A percentile compares a stretch with the other conserved stretches of the same genome.
phyloP scores from a whole-genome alignment of 2,888 invertebrate genomes.

The Himalopsyche japonica region DNA sequence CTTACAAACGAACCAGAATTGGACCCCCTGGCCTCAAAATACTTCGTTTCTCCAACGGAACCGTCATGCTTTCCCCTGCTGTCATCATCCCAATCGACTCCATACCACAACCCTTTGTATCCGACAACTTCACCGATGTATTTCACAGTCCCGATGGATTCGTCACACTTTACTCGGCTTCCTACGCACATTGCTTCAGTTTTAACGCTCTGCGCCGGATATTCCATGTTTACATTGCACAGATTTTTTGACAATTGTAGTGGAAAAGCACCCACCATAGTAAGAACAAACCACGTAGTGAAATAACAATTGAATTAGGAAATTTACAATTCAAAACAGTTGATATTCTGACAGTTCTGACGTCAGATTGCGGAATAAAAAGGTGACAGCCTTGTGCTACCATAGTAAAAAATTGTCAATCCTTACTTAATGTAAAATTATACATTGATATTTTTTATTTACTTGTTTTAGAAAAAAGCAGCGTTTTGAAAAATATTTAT shows the following conservation, averaged over 20 bases:
- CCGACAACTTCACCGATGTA: constrained; percentile 77
- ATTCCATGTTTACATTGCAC: constrained; percentile 16
- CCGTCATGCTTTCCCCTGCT: constrained; percentile 93
- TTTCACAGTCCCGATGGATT: constrained; percentile 47
- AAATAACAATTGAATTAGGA: not conserved
- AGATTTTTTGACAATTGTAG: not conserved
- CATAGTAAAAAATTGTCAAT: too few species aligned
- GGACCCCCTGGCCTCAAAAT: constrained; percentile 77
- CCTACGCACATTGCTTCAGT: constrained; percentile 20
- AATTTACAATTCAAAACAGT: not conserved
- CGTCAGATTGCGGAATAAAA: not conserved
- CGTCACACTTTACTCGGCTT: constrained; percentile 22
- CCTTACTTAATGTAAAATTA: too few species aligned
- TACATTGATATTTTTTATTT: too few species aligned
- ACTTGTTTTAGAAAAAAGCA: too few species aligned
- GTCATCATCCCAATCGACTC: constrained; percentile 95
- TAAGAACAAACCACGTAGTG: not conserved
- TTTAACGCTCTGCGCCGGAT: not conserved
- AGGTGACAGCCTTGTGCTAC: not conserved
- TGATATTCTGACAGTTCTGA: not conserved
- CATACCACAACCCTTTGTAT: constrained; percentile 80
- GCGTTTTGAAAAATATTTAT: too few species aligned
- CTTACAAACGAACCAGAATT: constrained; percentile 89
- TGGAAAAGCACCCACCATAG: constrained; percentile 26
- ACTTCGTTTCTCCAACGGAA: constrained; percentile 74